These are phyloP conservation scores for Drosophila merina DNA, from an alignment of 2,888 invertebrate species.

Conservation along the genomic window DNA sequence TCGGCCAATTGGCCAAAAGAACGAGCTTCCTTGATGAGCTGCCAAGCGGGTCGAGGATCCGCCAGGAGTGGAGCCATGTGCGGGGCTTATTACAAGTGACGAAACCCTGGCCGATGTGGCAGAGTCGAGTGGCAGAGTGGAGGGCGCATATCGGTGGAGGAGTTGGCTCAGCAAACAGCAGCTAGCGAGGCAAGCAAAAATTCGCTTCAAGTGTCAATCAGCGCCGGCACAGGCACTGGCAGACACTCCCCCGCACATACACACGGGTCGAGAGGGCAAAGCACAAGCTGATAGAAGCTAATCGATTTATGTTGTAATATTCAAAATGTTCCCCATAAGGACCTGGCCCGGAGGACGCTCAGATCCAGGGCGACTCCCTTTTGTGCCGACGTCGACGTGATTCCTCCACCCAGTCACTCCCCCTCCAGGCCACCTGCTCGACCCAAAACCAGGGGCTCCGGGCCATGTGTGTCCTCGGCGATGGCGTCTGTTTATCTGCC, in stretches of 20 bases:
- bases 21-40: conserved; percentile 51
- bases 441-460: conserved; percentile 43
- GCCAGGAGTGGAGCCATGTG: conserved; percentile 42
- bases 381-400: conserved; percentile 61
- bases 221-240: conserved; percentile 55
- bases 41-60: conserved; percentile 24
- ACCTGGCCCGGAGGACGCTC: conserved; percentile 55
- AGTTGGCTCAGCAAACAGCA: conserved; percentile 56
- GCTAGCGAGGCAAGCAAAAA: conserved; percentile 63
- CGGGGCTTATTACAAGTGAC: conserved; percentile 37
- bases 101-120: conserved; percentile 22
- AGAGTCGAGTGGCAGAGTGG: conserved; percentile 54
- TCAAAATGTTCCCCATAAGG: conserved; percentile 79
- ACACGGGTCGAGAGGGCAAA: conserved; percentile 4
- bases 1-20: conserved; percentile 71
- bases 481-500: conserved; percentile 76
- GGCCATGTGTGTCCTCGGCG: conserved; percentile 38
- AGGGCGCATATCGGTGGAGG: conserved; percentile 66
- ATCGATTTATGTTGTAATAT: conserved; percentile 80
- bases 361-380: conserved; percentile 71
- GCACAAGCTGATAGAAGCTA: conserved; percentile 72
- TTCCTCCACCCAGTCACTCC: conserved; percentile 47
- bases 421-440: conserved; percentile 55
- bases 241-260: conserved; percentile 34
- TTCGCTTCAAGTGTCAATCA: conserved; percentile 78